Conservation (phyloP, 2,888 invertebrate species). For the Timema podura region DNA sequence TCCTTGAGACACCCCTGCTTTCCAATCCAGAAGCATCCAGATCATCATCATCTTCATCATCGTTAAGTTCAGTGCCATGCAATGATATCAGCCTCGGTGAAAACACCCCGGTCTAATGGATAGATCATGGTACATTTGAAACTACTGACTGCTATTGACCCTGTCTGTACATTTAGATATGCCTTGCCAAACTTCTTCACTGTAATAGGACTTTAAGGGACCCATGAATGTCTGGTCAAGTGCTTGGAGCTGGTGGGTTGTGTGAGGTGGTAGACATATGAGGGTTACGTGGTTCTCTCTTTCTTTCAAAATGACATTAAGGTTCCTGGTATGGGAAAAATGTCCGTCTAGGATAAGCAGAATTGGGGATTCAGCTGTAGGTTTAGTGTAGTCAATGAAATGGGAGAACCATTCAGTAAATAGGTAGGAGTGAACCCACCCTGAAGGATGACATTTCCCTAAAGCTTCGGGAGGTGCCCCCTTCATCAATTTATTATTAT, state of each 20-base stretch:
- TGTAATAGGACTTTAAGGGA: background rate
- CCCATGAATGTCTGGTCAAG: background rate
- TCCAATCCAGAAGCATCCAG: background rate
- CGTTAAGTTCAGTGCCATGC: background rate
- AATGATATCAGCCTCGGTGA: background rate
- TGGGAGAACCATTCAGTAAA: background rate
- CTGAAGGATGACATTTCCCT: constrained; percentile 13
- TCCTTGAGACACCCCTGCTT: background rate
- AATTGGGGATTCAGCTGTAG: background rate
- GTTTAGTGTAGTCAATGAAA: background rate
- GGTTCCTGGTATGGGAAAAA: background rate
- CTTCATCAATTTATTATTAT: no score
- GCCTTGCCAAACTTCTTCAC: background rate
- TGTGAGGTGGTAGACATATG: background rate
- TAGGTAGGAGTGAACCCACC: constrained; percentile 15
- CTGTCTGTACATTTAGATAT: constrained; percentile 1
- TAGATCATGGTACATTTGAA: background rate
- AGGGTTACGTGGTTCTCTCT: background rate
- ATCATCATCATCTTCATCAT: background rate
- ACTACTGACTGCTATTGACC: background rate
- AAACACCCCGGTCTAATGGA: background rate
- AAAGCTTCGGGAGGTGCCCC: constrained; percentile 20
- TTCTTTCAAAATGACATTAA: background rate
- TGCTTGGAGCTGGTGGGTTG: background rate
- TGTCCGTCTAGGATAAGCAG: background rate